Evolutionary conservation across 92 coral and sea anemone genomes (phyloP), one percentile per base, ranked within the genome.

Genomic region (Bergia puertoricense): DNA sequence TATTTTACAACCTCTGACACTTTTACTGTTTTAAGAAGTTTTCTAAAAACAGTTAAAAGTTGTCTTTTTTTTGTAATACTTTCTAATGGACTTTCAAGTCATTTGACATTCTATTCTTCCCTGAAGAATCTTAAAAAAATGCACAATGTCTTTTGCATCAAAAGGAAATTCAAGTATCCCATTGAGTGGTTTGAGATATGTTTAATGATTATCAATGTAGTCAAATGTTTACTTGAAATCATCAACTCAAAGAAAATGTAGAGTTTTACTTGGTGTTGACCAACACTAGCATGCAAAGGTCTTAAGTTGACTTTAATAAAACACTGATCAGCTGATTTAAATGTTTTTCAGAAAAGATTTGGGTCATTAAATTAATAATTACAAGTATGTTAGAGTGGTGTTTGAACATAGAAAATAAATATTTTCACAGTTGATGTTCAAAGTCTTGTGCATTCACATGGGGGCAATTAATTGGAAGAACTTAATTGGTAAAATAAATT

Each of bases 71-170:
- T n/a, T 81, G 30, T 39, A 36, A 20, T 15, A 40, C 11, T 59
- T 39, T 10, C 43, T 57, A 3, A 30, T 1, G n/a, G 22, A 11
- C 75, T 66, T 44, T 42, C 59, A 65, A 73, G 79, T 56, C 68
- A 51, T 16, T 69, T 69, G 14, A 42, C 30, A 10, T n/a, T 84
- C 41, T 40, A 56, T 72, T 84, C 87, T 84, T 84, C 87, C 36
- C 66, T 84, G 87, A 84, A 84, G 87, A 84, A 69, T 72, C 67
- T 30, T n/a, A n/a, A 8, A 69, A 69, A 45, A 69, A 73, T 84
- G 87, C 87, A 84, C 87, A 69, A 83, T 43, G 87, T 84, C 87
- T 84, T 84, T 84, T 84, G 87, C 87, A 84, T 84, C 87, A 84
- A 84, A 84, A 84, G 87, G 43, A 84, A 84, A 72, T 44, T 73